Conservation (phyloP, 2,888 invertebrate genomes). For the Patella ulyssiponensis region DNA sequence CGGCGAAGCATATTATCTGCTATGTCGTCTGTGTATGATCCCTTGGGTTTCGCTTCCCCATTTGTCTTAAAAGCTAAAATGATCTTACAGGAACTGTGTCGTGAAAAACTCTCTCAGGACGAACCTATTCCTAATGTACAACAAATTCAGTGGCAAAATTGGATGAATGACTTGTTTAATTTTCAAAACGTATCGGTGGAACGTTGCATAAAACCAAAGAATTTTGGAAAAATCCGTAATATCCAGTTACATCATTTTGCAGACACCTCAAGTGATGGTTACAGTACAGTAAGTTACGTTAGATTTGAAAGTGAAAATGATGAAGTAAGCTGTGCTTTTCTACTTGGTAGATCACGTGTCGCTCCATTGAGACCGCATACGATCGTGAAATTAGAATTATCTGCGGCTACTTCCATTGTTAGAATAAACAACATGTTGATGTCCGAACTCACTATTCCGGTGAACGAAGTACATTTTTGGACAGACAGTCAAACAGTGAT, state of each 20-base stretch:
- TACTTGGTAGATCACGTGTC: conserved; percentile 17
- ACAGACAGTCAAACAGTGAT: conserved; percentile 13
- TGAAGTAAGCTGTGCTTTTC: conserved; percentile 19
- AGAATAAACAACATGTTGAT: conserved; percentile 10
- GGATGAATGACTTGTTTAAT: neutral
- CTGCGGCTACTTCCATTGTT: conserved; percentile 16
- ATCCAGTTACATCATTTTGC: conserved; percentile 24
- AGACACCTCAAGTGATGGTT: conserved; percentile 21
- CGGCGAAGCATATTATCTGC: conserved; percentile 13
- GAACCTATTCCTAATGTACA: conserved; percentile 13
- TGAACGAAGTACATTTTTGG: conserved; percentile 18
- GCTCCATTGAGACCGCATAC: conserved; percentile 19
- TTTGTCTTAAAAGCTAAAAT: conserved; percentile 18
- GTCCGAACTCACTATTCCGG: neutral
- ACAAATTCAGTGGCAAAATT: neutral
- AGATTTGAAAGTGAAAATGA: too few relatives aligned
- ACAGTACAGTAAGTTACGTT: conserved; percentile 19
- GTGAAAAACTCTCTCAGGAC: conserved; percentile 8
- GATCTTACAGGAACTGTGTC: conserved; percentile 22
- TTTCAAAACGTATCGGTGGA: neutral
- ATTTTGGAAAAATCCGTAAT: neutral
- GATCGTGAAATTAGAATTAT: conserved; percentile 23
- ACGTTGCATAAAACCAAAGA: conserved; percentile 20
- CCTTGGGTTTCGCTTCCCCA: conserved; percentile 22
- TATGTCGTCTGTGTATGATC: conserved; percentile 22